These are phyloP conservation scores for Bimastos eiseni DNA, from an alignment of 2,888 invertebrate species.

Conservation along the genomic window DNA sequence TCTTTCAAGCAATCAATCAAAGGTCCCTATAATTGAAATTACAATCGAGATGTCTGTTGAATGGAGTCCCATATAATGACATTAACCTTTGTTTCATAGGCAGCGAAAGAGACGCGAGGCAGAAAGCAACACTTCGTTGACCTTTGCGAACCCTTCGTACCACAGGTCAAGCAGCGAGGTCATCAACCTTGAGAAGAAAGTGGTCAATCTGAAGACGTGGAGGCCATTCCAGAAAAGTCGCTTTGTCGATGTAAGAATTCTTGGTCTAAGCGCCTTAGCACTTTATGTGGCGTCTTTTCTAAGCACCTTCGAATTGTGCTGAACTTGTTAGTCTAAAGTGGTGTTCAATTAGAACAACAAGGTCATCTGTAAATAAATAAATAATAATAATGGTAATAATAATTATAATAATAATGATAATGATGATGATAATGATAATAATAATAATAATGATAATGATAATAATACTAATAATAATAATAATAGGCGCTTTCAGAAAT, in stretches of 20 bases:
- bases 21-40: too few species aligned
- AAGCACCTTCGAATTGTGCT: too few species aligned
- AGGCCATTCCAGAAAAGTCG: neutral
- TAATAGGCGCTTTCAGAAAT: too few species aligned
- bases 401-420: too few species aligned
- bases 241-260: neutral
- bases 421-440: too few species aligned
- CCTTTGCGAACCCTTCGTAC: conserved; percentile 88
- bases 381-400: too few species aligned
- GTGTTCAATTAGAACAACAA: too few species aligned
- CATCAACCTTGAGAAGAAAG: conserved; percentile 48
- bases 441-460: too few species aligned
- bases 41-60: neutral
- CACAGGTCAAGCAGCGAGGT: conserved; percentile 67
- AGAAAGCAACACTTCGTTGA: conserved; percentile 70
- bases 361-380: too few species aligned
- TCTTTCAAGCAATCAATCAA: too few species aligned
- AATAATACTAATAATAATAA: too few species aligned
- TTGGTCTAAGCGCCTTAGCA: neutral
- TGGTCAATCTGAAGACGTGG: neutral
- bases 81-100: neutral
- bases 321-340: too few species aligned
- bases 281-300: neutral
- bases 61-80: neutral
- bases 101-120: conserved; percentile 46